Conservation (phyloP, 2,888 invertebrate genomes). For the Galerucella calmariensis region DNA sequence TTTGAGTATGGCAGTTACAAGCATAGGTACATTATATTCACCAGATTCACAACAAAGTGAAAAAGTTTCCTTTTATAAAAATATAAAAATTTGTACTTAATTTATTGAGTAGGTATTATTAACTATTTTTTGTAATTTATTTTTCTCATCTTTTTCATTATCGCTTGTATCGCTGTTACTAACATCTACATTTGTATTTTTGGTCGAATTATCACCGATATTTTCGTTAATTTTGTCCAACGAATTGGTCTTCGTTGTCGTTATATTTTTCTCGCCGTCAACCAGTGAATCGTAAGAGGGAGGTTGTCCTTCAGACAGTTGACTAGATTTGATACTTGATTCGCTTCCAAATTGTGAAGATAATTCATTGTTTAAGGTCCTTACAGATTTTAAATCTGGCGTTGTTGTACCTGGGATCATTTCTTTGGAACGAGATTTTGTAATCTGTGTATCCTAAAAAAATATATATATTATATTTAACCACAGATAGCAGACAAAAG, state of each 20-base stretch:
- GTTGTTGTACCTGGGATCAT: conserved; percentile 37
- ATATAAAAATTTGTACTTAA: too few species aligned
- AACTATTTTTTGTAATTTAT: background rate
- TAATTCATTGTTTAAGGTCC: conserved; percentile 37
- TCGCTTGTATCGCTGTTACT: background rate
- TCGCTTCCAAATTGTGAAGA: background rate
- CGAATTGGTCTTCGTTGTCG: background rate
- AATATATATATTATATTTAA: background rate
- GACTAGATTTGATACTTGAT: conserved; percentile 2
- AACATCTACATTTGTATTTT: background rate
- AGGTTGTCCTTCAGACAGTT: background rate
- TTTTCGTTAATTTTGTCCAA: conserved; percentile 1
- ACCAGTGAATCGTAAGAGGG: conserved; percentile 1
- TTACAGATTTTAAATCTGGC: conserved; percentile 46
- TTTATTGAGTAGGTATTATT: background rate
- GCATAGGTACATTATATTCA: too few species aligned
- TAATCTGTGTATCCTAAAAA: conserved; percentile 43
- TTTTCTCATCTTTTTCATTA: background rate
- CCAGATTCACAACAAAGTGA: too few species aligned
- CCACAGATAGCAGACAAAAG: background rate
- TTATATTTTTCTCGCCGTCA: background rate
- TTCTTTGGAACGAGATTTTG: conserved; percentile 46
- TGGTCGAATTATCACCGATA: conserved; percentile 2
- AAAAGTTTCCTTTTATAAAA: too few species aligned
- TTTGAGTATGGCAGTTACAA: too few species aligned